Conservation (phyloP, 1,140 invertebrate species). For the Aphelenchoides avenae region DNA sequence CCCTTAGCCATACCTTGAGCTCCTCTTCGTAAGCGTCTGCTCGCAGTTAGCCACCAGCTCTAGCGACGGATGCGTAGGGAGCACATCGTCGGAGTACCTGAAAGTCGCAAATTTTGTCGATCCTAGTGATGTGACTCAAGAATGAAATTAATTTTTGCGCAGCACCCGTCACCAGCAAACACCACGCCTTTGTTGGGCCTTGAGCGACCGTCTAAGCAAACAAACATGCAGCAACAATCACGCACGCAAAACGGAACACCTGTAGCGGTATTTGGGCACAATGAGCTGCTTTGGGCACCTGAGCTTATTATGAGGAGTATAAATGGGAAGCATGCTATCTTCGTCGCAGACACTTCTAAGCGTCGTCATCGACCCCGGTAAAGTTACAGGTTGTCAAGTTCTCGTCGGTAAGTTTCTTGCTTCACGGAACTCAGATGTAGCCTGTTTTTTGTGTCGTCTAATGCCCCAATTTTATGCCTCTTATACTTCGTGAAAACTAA, state of each 20-base stretch:
- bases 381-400: too few species aligned
- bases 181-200: conserved; percentile 1
- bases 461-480: too few species aligned
- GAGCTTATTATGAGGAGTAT: too few species aligned
- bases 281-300: background rate
- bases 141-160: conserved; percentile 15
- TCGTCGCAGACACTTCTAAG: too few species aligned
- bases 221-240: background rate
- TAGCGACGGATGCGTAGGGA: conserved; percentile 61
- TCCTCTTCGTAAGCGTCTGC: conserved; percentile 57
- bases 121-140: background rate
- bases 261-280: background rate
- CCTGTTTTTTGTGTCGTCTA: too few species aligned
- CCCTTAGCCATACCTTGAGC: conserved; percentile 34
- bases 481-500: too few species aligned
- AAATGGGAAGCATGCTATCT: too few species aligned
- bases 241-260: background rate
- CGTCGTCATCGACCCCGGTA: too few species aligned
- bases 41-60: conserved; percentile 61
- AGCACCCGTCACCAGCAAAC: conserved; percentile 9
- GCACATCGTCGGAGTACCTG: conserved; percentile 60
- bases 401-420: too few species aligned
- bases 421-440: too few species aligned
- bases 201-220: conserved; percentile 3
- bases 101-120: conserved; percentile 22